Conservation (phyloP, 2,888 invertebrate species). For the Hoplodrina ambigua region DNA sequence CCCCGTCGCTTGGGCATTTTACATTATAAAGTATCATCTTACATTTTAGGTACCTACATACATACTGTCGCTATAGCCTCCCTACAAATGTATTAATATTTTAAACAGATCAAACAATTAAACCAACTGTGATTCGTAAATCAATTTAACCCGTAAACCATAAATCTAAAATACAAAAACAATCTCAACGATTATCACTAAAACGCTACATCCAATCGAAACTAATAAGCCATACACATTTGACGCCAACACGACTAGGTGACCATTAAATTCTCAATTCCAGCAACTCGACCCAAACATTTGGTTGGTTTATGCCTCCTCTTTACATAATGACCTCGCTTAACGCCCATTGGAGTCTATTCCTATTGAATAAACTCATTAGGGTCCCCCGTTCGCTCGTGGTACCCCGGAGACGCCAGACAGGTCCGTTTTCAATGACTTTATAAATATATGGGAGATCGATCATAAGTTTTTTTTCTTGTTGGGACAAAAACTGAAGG, state of each 20-base stretch:
- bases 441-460: conserved; percentile 47
- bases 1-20: too few relatives aligned
- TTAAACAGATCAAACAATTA: too few relatives aligned
- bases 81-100: too few relatives aligned
- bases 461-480: conserved; percentile 24
- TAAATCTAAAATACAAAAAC: conserved; percentile 3
- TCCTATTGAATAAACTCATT: conserved; percentile 65
- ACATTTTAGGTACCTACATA: too few relatives aligned
- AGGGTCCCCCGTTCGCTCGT: conserved; percentile 51
- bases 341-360: conserved; percentile 59
- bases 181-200: neutral
- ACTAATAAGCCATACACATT: conserved; percentile 43
- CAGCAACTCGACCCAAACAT: conserved; percentile 49
- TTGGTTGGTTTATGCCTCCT: conserved; percentile 50
- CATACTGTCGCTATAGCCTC: too few relatives aligned
- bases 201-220: conserved; percentile 22
- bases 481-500: neutral
- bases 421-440: conserved; percentile 46
- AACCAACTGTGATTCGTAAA: neutral
- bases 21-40: too few relatives aligned
- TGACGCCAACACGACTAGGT: conserved; percentile 41
- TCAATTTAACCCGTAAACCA: neutral
- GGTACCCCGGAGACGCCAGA: conserved; percentile 44
- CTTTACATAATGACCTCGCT: conserved; percentile 61
- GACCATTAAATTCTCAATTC: conserved; percentile 58